These are phyloP conservation scores for Parnassius glacialis DNA, from an alignment of 2,888 invertebrate species.

Conservation along the genomic window DNA sequence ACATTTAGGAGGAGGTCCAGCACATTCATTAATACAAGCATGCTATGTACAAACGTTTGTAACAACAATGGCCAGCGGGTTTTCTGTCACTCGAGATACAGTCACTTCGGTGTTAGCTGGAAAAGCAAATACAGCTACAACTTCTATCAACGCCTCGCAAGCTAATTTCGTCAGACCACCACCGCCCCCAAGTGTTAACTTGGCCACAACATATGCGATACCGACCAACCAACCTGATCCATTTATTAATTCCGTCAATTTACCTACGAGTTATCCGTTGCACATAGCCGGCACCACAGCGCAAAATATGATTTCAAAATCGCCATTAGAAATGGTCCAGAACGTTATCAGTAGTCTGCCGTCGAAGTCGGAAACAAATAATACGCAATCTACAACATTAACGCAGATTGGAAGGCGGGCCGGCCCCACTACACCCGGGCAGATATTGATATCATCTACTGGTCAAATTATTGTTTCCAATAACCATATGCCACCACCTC, in stretches of 20 bases:
- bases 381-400: constrained; percentile 64
- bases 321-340: constrained; percentile 89
- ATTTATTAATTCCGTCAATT: constrained; percentile 70
- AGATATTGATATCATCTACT: constrained; percentile 88
- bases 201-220: constrained; percentile 69
- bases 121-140: constrained; percentile 87
- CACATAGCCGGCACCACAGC: constrained; percentile 75
- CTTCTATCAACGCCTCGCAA: constrained; percentile 85
- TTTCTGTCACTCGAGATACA: constrained; percentile 89
- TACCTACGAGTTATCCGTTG: constrained; percentile 68
- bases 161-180: constrained; percentile 67
- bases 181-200: constrained; percentile 66
- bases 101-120: constrained; percentile 90
- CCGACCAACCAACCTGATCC: constrained; percentile 75
- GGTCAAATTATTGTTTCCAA: constrained; percentile 87
- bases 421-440: constrained; percentile 76
- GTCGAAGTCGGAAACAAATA: constrained; percentile 58
- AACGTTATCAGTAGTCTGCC: constrained; percentile 87
- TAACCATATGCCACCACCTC: constrained; percentile 84
- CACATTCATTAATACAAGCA: constrained; percentile 65
- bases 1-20: constrained; percentile 70
- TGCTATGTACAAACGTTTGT: constrained; percentile 72
- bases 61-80: constrained; percentile 84
- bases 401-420: constrained; percentile 49
- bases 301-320: constrained; percentile 78